Evolutionary conservation across 2,113 vertebrate genomes (phyloP).

Genomic region (Sorex araneus): DNA sequence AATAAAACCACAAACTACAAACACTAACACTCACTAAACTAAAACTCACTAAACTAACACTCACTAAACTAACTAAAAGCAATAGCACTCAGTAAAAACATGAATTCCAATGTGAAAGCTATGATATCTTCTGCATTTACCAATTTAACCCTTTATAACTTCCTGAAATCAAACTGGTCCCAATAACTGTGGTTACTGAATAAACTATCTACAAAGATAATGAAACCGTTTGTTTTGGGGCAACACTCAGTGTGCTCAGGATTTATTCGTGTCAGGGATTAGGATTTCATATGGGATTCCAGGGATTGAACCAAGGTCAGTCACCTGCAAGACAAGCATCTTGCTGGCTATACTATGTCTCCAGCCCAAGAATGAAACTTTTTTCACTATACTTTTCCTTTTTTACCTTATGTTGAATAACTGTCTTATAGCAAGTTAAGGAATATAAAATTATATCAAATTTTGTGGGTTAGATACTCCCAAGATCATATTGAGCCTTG

Average conservation of each 20-base stretch:
- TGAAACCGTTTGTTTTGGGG: no score
- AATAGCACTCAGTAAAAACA: not conserved
- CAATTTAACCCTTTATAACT: not conserved
- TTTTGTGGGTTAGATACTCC: not conserved
- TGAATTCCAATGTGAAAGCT: not conserved
- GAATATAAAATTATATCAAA: not conserved
- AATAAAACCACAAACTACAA: not conserved
- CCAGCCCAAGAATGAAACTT: no score
- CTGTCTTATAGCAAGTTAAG: not conserved
- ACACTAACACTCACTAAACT: not conserved
- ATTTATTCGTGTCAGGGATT: no score
- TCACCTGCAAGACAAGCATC: no score
- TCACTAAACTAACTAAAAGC: not conserved
- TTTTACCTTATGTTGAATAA: not conserved
- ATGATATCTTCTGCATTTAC: not conserved
- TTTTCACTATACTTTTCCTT: no score
- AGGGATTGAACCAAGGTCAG: no score
- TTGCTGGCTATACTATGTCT: no score
- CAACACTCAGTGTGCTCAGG: no score
- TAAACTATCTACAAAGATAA: not conserved
- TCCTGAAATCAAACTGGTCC: constrained; percentile 19
- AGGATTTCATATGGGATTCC: no score
- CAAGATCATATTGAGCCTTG: not conserved
- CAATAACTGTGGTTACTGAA: not conserved
- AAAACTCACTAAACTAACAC: no score